Conservation (phyloP, 2,113 vertebrate genomes). For the Apteryx owenii region DNA sequence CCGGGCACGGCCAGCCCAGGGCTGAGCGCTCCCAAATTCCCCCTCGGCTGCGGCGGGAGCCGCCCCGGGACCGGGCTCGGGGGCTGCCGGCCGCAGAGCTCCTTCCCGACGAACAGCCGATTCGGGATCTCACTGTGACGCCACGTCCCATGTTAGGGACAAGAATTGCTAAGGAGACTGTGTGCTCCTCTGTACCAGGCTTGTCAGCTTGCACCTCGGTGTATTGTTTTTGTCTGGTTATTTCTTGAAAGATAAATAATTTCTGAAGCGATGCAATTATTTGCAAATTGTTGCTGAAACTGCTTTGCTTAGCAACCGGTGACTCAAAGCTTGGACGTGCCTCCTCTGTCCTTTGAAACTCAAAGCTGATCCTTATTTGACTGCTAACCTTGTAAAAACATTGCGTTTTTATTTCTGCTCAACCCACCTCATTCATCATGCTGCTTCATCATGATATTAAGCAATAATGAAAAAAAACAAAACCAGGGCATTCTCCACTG, state of each 20-base stretch:
- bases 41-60: accelerated
- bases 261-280: not conserved
- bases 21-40: not conserved
- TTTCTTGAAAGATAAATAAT: conserved; percentile 10
- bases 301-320: not conserved
- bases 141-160: not conserved
- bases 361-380: not conserved
- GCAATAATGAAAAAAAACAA: conserved; percentile 20
- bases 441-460: not conserved
- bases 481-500: not conserved
- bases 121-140: not conserved
- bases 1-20: not conserved
- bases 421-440: conserved; percentile 31
- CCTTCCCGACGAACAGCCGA: not conserved
- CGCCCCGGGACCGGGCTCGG: too few species aligned
- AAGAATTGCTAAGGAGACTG: not conserved
- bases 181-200: not conserved
- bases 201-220: not conserved
- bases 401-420: not conserved
- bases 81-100: not conserved
- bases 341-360: not conserved
- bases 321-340: not conserved
- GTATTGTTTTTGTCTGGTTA: not conserved
- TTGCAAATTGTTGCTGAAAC: not conserved
- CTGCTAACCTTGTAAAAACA: conserved; percentile 24